Conservation (phyloP, 2,888 invertebrate genomes). For the Andrena chrysosceles region DNA sequence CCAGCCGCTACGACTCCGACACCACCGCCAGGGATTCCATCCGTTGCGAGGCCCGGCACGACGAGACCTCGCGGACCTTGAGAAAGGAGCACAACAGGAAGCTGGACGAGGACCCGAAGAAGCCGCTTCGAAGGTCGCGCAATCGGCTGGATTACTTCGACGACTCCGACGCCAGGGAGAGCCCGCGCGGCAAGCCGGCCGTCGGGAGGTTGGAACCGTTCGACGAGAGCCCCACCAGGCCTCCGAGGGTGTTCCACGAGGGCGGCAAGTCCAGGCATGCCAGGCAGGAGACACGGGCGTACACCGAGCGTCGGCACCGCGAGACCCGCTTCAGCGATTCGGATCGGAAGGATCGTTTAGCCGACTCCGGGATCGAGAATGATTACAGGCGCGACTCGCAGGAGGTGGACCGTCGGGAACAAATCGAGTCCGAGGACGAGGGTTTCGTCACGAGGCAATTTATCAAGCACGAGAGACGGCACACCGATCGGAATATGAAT, state of each 20-base stretch:
- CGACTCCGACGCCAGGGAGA: conserved; percentile 80
- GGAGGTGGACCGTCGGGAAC: conserved; percentile 80
- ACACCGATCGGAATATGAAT: conserved; percentile 88
- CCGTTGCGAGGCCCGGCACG: conserved; percentile 76
- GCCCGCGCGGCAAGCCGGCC: conserved; percentile 70
- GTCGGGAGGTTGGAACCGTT: conserved; percentile 76
- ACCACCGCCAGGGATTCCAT: conserved; percentile 81
- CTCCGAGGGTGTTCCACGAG: conserved; percentile 78
- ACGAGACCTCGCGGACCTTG: conserved; percentile 67
- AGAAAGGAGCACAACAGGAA: conserved; percentile 76
- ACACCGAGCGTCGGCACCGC: conserved; percentile 78
- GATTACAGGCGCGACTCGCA: conserved; percentile 91
- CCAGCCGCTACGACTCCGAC: conserved; percentile 82
- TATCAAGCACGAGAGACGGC: conserved; percentile 90
- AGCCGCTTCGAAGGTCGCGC: conserved; percentile 78
- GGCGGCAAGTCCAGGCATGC: conserved; percentile 82
- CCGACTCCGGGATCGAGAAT: conserved; percentile 93
- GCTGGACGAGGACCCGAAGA: conserved; percentile 77
- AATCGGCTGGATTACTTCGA: conserved; percentile 80
- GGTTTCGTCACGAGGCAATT: conserved; percentile 89
- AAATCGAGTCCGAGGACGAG: conserved; percentile 89
- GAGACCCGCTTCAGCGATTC: conserved; percentile 84
- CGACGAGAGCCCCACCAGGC: conserved; percentile 77
- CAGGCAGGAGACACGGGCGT: conserved; percentile 85
- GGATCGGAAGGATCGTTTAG: conserved; percentile 88